Base-by-base conservation (phyloP, 1,140 invertebrate genomes). In the Drosophila nebulosa region DNA sequence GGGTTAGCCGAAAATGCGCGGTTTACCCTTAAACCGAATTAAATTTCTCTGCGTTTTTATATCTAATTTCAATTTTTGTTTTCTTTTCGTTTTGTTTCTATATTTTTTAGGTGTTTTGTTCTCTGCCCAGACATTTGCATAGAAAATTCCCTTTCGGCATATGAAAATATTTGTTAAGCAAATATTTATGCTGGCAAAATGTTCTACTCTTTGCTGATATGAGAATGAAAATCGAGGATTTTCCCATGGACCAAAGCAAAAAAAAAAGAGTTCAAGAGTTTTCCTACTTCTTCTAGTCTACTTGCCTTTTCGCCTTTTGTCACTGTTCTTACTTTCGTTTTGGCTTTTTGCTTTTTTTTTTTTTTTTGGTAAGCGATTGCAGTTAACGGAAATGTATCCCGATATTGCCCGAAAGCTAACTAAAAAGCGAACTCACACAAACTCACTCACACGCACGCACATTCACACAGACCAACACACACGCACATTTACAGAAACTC, bases 21-120 rank as follows among this genome's bases (percentile, higher is more conserved):
- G 74, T 79, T 70, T 76, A 60, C 52, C 80, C 80, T 85, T 85
- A 85, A 86, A 81, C 81, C 81, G 58, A 51, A 76, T 79, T 70
- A 75, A 75, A 81, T 81, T 68, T 30, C 26, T 42, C 70, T 65
- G 42, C 59, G 22, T 42, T 58, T 57, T 46, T 39, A 74, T 86
- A 85, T 86, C 78, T 80, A 80, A 86, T 85, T 85, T 85, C 74
- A 85, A 86, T 80, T 85, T 81, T 59, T 60, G 24, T 32, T 64
- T 36, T 53, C 57, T 39, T 56, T 6, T 50, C 4, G n/a, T 56
- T 55, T 21, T 30, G 52, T 27, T 16, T 62, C 66, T 72, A 56
- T 16, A 50, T 46, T 53, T 58, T 53, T 42, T 18, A 36, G n/a
- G n/a, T 24, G 26, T 56, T 21, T 50, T 27, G 32, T 26, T 27